Base-by-base conservation (phyloP, 2,113 vertebrate species). In the Stigmatopora argus region DNA sequence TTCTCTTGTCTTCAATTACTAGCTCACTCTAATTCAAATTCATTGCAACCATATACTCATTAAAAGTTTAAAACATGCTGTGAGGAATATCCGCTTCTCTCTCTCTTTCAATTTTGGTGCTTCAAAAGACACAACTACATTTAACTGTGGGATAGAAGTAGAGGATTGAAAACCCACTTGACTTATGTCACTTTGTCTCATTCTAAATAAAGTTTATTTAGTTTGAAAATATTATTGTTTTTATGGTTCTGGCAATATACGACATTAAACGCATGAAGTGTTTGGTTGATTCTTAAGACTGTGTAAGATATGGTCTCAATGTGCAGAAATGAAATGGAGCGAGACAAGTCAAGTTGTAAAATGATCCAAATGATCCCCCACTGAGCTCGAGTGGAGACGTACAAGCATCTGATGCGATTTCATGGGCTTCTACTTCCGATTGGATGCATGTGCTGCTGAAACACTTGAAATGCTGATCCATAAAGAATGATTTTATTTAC, bases 281-380 rank as follows among this genome's bases (percentile, higher is more conserved):
- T 70, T 75, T 78, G 73, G 71, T 65, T 77, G 70, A 77, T 69
- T 83, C 74, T 76, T 23, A n/a, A 74, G 73, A 78, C 78, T 69
- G 78, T 80, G 77, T 67, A 10, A 66, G 69, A 76, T 77, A 78
- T 72, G 61, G 65, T 67, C 68, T 60, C 34, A 69, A 71, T 71
- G 64, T 48, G 38, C 67, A 70, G 49, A 79, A 73, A 79, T 68
- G 56, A 74, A 82, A 79, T 65, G 72, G 64, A 72, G 51, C 60
- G 35, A 26, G 69, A 65, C 46, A 73, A 51, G 49, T 63, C 58
- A 67, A 65, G 78, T 73, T 74, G 19, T 66, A 55, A 61, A 57
- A 3, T 51, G 73, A 77, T 65, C 67, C 72, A 61, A 57, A 3
- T 51, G 73, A 77, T 65, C 67, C 72, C 82, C 76, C 79, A 58